Evolutionary conservation across 2,113 vertebrate species (phyloP).

Genomic region (Alces alces): DNA sequence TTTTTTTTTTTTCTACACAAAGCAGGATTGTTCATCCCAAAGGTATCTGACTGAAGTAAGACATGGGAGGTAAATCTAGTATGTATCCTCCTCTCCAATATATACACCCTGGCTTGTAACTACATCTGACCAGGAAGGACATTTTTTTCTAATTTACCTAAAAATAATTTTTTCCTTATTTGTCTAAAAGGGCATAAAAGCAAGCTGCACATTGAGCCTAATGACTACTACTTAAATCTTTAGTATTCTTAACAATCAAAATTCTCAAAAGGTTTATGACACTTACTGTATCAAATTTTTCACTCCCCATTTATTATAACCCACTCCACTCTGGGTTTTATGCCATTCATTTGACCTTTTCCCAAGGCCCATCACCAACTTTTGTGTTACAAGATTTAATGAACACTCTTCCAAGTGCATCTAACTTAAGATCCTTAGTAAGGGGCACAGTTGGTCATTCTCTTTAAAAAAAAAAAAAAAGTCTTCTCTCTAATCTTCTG

Average conservation of each 20-base stretch:
- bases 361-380: neutral
- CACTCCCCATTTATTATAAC: neutral
- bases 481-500: neutral
- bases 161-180: neutral
- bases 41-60: neutral
- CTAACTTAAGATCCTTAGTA: neutral
- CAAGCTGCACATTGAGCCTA: neutral
- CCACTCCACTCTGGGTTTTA: neutral
- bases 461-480: neutral
- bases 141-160: neutral
- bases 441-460: neutral
- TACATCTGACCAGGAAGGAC: neutral
- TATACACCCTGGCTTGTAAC: neutral
- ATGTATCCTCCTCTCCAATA: neutral
- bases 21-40: neutral
- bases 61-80: neutral
- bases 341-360: neutral
- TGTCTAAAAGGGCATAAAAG: neutral
- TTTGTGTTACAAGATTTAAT: neutral
- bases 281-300: neutral
- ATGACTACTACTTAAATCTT: neutral
- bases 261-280: neutral
- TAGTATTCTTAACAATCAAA: neutral
- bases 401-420: neutral
- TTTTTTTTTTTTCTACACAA: neutral